phyloP scores from a whole-genome alignment of 2,797 vertebrate species.

The Remorina albescens region DNA sequence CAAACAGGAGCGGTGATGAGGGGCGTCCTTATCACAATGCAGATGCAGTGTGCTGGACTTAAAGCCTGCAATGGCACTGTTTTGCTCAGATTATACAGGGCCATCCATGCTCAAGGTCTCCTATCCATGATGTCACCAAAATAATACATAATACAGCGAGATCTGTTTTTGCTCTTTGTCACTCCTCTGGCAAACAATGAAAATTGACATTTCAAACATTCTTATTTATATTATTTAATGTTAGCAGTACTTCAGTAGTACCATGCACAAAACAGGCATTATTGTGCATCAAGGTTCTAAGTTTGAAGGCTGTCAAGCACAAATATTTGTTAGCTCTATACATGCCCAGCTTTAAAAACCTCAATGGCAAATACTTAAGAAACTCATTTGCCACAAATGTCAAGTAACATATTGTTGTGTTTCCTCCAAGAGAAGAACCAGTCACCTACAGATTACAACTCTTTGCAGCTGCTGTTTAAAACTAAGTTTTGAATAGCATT shows the following conservation, averaged over 20 bases:
- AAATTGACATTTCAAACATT: background rate
- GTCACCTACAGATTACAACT: background rate
- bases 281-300: background rate
- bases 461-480: background rate
- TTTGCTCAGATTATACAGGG: background rate
- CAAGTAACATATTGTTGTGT: background rate
- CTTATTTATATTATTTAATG: too few relatives aligned
- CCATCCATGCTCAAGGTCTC: background rate
- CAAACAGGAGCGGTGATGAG: constrained; percentile 16
- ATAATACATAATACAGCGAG: background rate
- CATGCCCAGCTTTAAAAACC: background rate
- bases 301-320: constrained; percentile 1
- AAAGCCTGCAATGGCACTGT: constrained; percentile 1
- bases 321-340: too few relatives aligned
- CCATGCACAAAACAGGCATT: too few relatives aligned
- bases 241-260: too few relatives aligned
- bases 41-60: background rate
- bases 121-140: background rate
- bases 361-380: background rate
- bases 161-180: background rate
- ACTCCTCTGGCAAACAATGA: background rate
- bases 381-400: background rate
- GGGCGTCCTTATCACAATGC: background rate
- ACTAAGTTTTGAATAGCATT: background rate
- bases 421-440: background rate